These are phyloP conservation scores for Thunnus maccoyii DNA, from an alignment of 2,113 vertebrate species.

Conservation along the genomic window DNA sequence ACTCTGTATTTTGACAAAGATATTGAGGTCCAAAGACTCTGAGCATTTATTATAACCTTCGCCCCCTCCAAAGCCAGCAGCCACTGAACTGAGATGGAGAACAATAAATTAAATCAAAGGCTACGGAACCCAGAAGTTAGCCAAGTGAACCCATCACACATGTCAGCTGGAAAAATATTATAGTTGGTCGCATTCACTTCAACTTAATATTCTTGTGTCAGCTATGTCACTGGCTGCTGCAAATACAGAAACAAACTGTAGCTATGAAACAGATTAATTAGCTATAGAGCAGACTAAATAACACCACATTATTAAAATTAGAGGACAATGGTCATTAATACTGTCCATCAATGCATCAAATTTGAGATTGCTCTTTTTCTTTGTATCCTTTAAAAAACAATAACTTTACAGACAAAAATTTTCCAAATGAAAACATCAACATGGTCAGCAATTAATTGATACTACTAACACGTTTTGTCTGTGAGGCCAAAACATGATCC, in stretches of 20 bases:
- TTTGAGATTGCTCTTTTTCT: too few species aligned
- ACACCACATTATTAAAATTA: too few species aligned
- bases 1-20: conserved; percentile 46
- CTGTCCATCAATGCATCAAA: too few species aligned
- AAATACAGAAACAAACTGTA: background rate
- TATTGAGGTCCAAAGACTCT: conserved; percentile 21
- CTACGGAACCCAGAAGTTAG: conserved; percentile 1
- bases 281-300: too few species aligned
- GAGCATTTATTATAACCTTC: conserved; percentile 32
- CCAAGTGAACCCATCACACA: background rate
- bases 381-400: too few species aligned
- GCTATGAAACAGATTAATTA: too few species aligned
- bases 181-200: background rate
- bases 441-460: too few species aligned
- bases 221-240: background rate
- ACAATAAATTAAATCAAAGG: conserved; percentile 26
- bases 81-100: conserved; percentile 9
- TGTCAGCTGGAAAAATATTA: background rate
- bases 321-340: too few species aligned
- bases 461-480: too few species aligned
- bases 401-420: too few species aligned
- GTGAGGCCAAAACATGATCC: too few species aligned
- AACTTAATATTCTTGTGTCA: background rate
- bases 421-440: too few species aligned
- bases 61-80: background rate